phyloP scores from a whole-genome alignment of 2,888 invertebrate species.

The Eudemis profundana region DNA sequence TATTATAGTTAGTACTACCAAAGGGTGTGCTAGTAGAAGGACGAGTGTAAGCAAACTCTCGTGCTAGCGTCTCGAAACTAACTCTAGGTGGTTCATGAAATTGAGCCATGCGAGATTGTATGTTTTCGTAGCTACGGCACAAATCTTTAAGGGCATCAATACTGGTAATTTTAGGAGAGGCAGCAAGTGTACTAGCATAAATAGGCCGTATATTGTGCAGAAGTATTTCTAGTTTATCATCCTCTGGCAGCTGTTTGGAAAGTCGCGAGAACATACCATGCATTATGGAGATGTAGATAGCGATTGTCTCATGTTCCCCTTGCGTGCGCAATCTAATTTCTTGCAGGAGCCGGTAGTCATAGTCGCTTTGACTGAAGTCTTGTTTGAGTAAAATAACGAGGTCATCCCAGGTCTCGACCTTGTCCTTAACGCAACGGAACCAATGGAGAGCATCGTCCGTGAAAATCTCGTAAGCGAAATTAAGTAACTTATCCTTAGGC shows the following conservation, averaged over 20 bases:
- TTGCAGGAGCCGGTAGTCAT: background rate
- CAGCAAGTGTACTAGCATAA: conserved; percentile 1
- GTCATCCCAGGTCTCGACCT: conserved; percentile 21
- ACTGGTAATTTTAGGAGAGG: background rate
- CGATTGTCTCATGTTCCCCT: conserved; percentile 2
- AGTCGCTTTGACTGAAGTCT: background rate
- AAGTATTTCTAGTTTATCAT: background rate
- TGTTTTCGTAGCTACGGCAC: conserved; percentile 47
- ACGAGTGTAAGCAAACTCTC: conserved; percentile 44
- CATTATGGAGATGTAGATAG: conserved; percentile 15
- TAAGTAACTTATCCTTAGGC: background rate
- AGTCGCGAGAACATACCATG: conserved; percentile 3
- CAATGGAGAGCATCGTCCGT: conserved; percentile 36
- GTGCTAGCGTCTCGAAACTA: conserved; percentile 36
- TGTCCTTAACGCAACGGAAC: conserved; percentile 14
- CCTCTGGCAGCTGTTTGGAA: background rate
- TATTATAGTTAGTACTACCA: no score
- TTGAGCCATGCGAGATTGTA: conserved; percentile 30
- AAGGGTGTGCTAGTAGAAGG: no score
- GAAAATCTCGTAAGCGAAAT: conserved; percentile 32
- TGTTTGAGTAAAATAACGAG: background rate
- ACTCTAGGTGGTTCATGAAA: conserved; percentile 47
- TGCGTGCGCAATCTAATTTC: conserved; percentile 6
- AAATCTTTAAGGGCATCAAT: conserved; percentile 29
- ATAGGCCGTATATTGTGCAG: conserved; percentile 1